These are phyloP conservation scores for Scortum barcoo DNA, from an alignment of 2,113 vertebrate genomes.

Conservation along the genomic window DNA sequence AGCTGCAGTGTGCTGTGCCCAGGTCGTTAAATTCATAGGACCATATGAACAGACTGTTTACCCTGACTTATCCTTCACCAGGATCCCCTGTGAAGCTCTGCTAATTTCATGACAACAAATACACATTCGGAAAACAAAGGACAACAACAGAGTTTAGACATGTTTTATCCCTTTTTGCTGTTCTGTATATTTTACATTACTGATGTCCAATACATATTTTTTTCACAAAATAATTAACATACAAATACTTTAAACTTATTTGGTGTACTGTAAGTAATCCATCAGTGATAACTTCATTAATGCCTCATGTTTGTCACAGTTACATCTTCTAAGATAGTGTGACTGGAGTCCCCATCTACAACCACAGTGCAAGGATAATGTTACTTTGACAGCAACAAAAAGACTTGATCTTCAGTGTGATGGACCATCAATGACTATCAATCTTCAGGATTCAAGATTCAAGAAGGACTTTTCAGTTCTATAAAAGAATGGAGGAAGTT, in stretches of 20 bases:
- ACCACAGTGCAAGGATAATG: too few species aligned
- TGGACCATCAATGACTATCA: too few species aligned
- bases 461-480: neutral
- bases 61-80: neutral
- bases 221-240: too few species aligned
- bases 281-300: too few species aligned
- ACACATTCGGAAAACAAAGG: neutral
- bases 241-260: neutral
- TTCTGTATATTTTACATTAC: neutral
- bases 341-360: too few species aligned
- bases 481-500: neutral
- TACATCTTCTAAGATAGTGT: too few species aligned
- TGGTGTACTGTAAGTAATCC: neutral
- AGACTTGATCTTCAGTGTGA: neutral
- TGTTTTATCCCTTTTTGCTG: neutral
- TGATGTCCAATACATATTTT: neutral
- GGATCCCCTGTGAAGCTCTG: neutral
- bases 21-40: slow-evolving; percentile 6
- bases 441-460: neutral
- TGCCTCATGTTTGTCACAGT: too few species aligned
- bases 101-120: neutral
- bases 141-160: neutral
- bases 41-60: neutral
- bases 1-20: neutral
- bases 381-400: neutral